Conservation (phyloP, 2,113 vertebrate species). For the Protomyctophum bolini region DNA sequence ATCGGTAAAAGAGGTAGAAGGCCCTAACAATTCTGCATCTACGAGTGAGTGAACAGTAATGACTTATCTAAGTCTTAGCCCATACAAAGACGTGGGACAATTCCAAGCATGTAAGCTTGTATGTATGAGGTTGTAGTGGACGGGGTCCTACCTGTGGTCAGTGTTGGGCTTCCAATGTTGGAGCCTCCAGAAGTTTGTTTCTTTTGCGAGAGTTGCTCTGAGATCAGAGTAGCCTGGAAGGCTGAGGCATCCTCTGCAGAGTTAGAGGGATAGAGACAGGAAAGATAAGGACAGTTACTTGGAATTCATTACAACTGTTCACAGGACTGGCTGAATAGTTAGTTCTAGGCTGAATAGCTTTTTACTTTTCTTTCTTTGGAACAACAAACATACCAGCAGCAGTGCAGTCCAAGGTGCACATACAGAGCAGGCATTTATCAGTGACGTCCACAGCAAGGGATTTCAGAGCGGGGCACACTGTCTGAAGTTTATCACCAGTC, state of each 20-base stretch:
- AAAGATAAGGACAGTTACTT: background rate
- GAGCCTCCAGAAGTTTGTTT: background rate
- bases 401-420: conserved; percentile 81
- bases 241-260: conserved; percentile 83
- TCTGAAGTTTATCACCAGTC: conserved; percentile 91
- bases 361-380: no score
- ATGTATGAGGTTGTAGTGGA: no score
- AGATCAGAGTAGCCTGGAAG: conserved; percentile 83
- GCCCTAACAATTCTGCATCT: no score
- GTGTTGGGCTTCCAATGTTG: accelerated
- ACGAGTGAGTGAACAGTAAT: no score
- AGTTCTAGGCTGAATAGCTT: no score
- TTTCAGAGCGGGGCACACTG: conserved; percentile 37
- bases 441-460: background rate
- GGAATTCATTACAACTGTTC: no score
- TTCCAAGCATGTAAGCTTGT: no score
- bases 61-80: no score
- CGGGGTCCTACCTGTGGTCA: conserved; percentile 9
- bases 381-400: conserved; percentile 80
- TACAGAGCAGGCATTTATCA: conserved; percentile 84
- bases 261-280: background rate
- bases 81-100: no score
- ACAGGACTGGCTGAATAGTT: no score
- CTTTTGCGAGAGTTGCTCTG: conserved; percentile 71
- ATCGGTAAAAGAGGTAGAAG: no score